Percentiles rank a stretch among this genome's conserved stretches.
Conservation (phyloP, 2,797 vertebrate species). For the Cryptoblepharus egeriae region DNA sequence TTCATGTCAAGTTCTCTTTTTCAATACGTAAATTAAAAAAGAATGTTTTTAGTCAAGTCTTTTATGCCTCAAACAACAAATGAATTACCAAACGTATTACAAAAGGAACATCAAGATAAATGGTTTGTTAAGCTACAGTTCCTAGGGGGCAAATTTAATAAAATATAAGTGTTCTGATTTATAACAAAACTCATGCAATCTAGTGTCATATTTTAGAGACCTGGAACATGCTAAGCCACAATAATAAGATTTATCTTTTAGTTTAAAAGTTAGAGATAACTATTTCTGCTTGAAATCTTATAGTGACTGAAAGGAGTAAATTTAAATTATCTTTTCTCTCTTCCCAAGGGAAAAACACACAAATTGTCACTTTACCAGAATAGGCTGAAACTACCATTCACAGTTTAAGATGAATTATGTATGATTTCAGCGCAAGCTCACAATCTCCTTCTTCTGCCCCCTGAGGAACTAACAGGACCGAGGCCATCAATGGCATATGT, state of each 20-base stretch:
- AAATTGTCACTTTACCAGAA: slow-evolving; percentile 44
- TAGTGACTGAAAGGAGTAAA: slow-evolving; percentile 42
- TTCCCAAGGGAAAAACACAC: slow-evolving; percentile 15
- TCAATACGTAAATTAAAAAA: slow-evolving; percentile 14
- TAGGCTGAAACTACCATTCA: neutral
- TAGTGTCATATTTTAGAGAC: neutral
- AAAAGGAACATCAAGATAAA: slow-evolving; percentile 37
- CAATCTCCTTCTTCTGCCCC: slow-evolving; percentile 17
- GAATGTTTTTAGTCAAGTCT: slow-evolving; percentile 9
- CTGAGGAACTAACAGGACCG: slow-evolving; percentile 14
- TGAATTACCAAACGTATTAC: slow-evolving; percentile 33
- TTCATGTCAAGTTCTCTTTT: neutral
- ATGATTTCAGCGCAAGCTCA: slow-evolving; percentile 33
- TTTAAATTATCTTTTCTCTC: slow-evolving; percentile 22
- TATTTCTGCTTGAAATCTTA: slow-evolving; percentile 19
- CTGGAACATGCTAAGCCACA: neutral
- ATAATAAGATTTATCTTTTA: slow-evolving; percentile 24
- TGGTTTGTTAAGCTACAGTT: slow-evolving; percentile 24
- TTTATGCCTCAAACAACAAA: slow-evolving; percentile 33
- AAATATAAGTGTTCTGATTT: slow-evolving; percentile 24
- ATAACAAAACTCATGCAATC: slow-evolving; percentile 3
- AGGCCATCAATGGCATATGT: slow-evolving; percentile 3
- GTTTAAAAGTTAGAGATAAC: slow-evolving; percentile 28
- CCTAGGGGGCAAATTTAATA: slow-evolving; percentile 30
- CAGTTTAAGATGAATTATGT: slow-evolving; percentile 48